Base-by-base conservation (phyloP, 2,888 invertebrate species). In the Strigamia maritima region DNA sequence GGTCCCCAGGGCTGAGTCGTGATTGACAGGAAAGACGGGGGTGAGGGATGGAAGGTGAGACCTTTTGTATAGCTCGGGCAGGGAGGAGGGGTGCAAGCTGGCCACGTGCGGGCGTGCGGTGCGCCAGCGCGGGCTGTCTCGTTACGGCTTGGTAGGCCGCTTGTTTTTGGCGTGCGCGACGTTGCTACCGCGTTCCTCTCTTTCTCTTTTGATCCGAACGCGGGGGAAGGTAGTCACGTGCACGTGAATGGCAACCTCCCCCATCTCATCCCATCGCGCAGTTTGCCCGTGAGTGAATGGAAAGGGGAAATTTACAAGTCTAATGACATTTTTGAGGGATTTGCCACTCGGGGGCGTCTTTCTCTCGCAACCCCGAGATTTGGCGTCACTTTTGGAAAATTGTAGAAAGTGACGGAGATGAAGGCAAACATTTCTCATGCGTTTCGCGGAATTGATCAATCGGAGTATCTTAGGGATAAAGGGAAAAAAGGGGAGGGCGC, bases 81-180 rank as follows among this genome's bases (percentile, higher is more conserved):
- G 60, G 24, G 22, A 22, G 60, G 24, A 1, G 24, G 60, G 24
- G 60, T 24, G 54, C 8, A 60, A 22, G 3, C 60, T 22, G 60
- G 60, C 60, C 60, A 60, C 60, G 60, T 60, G 60, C 60, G 60
- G 60, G 60, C 60, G 60, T 60, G 60, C 60, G 60, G 60, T 60
- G 60, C 60, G 60, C 60, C 60, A 60, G 4, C 54, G 54, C 54
- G 54, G 54, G 54, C 54, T 54, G 54, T 54, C 60, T 60, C 60
- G 60, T 60, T 60, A 60, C 60, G 60, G 60, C 24, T 60, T 60
- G 60, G 60, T 60, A 60, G 60, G 8, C 60, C 60, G 60, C 60
- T 19, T 60, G 60, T 60, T 60, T 60, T 60, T 22, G 60, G 60
- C 60, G 60, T 22, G 22, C 60, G 22, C 22, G 2, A 4, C 22